phyloP scores from a whole-genome alignment of 2,797 vertebrate genomes.

The Pangasius mekongensis region DNA sequence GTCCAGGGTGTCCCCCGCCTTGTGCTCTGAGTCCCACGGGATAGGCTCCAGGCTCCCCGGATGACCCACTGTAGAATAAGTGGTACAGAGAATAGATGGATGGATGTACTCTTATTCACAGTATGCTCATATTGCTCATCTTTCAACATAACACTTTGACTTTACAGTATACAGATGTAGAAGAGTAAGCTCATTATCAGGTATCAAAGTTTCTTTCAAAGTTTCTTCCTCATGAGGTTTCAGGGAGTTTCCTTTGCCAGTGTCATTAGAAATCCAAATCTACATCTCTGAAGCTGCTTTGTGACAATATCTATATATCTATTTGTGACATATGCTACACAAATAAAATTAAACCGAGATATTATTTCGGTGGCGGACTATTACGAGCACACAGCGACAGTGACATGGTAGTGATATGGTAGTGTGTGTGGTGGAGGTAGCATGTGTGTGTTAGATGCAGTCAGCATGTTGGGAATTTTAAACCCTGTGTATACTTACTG shows the following conservation, averaged over 20 bases:
- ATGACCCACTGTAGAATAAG: no score
- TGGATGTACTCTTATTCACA: no score
- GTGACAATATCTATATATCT: neutral
- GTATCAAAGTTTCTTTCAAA: neutral
- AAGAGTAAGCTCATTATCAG: neutral
- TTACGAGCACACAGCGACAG: neutral
- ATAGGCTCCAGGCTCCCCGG: no score
- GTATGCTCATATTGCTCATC: no score
- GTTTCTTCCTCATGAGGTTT: neutral
- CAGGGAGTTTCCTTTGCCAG: neutral
- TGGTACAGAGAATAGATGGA: no score
- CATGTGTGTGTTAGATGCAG: neutral
- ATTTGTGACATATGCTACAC: neutral
- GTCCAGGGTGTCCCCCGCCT: no score
- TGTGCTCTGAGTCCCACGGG: no score
- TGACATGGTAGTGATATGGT: neutral
- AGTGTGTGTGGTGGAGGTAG: neutral
- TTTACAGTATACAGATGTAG: neutral
- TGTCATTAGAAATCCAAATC: neutral
- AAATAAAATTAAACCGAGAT: neutral
- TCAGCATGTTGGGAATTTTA: neutral
- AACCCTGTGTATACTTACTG: neutral
- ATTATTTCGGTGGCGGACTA: neutral
- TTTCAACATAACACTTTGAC: neutral
- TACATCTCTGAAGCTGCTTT: neutral